Evolutionary conservation across 2,888 invertebrate genomes (phyloP), one percentile per base, ranked within the genome.

Genomic region (Patella depressa): DNA sequence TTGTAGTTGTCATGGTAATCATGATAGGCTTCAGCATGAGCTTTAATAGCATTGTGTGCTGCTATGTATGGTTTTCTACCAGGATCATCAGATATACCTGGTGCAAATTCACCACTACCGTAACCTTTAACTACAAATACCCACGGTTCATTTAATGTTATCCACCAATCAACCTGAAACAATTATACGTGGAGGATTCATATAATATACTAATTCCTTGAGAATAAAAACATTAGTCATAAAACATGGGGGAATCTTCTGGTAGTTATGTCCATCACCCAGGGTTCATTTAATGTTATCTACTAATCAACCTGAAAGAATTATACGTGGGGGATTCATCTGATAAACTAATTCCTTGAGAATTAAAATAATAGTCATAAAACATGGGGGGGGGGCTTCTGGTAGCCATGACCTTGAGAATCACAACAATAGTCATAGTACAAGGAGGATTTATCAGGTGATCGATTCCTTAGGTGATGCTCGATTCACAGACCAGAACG

Each of bases 261-360:
- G 7, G 4, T 34, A 34, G 34, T 34, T 4, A 5, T 34, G 34
- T 34, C 1, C 24, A 24, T 24, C 24, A 87, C 85, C 79, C 83
- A 93, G 2, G 96, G 95, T 88, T 96, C 96, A 88, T 96, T 96
- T 83, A 96, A 94, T 0, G 96, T 96, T 15, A 95, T 94, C 96
- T 95, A 96, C 71, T 92, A 92, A 87, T 94, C 82, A 19, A 88
- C 85, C 85, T 86, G 72, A 17, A 78, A 45, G 3, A 24, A 24
- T 65, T 5, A 65, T 14, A 24, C 45, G 7, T 9, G 45, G 45
- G 9, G 34, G 34, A 7, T 7, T 45, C 45, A 9, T 45, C 45
- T 45, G 45, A 9, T 45, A 9, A 45, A 9, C 45, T 34, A 45
- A 45, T 45, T 45, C 45, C 45, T 45, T 45, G 45, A 9, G 9